A percentile compares a stretch with the other conserved stretches of the same genome.
These are phyloP conservation scores for Paralvinella palmiformis DNA, from an alignment of 1,140 invertebrate genomes.

Conservation along the genomic window DNA sequence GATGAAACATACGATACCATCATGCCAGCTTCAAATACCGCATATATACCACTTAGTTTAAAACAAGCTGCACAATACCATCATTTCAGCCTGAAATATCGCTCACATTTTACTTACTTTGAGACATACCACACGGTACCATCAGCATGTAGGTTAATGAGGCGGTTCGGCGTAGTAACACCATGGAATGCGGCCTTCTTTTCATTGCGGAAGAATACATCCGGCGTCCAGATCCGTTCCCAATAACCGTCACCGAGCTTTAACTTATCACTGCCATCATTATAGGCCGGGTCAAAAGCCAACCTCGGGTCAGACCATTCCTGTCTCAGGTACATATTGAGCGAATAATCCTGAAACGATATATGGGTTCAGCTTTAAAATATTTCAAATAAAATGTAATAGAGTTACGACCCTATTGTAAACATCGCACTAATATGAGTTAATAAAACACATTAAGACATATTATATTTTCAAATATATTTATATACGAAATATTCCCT, in stretches of 20 bases:
- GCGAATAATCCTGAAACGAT: conserved; percentile 39
- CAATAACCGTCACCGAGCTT: conserved; percentile 34
- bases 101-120: conserved; percentile 33
- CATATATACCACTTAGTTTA: no score
- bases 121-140: conserved; percentile 47
- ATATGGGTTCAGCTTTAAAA: neutral
- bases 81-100: no score
- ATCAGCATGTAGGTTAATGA: conserved; percentile 59
- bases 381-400: neutral
- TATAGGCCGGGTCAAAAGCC: conserved; percentile 19
- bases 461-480: neutral
- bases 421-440: neutral
- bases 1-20: no score
- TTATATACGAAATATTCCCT: neutral
- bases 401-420: no score
- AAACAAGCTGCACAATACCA: no score
- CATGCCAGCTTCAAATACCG: no score
- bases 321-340: conserved; percentile 45
- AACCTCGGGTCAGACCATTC: conserved; percentile 44
- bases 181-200: conserved; percentile 53
- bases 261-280: conserved; percentile 23
- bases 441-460: neutral
- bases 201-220: conserved; percentile 55
- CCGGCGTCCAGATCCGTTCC: conserved; percentile 35
- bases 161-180: conserved; percentile 58